A percentile compares a stretch with the other conserved stretches of the same genome.
phyloP scores from a whole-genome alignment of 2,113 vertebrate species.

The Ceratotherium simum region DNA sequence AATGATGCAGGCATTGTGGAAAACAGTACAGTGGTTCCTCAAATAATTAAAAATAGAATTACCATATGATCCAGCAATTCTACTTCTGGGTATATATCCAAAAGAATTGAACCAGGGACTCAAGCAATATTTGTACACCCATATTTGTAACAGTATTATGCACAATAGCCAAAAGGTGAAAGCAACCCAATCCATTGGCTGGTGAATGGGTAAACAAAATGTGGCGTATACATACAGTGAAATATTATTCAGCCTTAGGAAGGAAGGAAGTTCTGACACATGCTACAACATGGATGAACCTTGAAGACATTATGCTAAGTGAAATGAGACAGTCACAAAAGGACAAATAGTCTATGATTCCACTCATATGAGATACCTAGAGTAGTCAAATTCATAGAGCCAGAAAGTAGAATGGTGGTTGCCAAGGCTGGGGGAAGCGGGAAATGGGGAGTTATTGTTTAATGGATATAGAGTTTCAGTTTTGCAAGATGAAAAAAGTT shows the following conservation, averaged over 20 bases:
- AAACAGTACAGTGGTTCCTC: neutral
- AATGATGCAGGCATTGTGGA: neutral
- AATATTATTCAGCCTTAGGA: neutral
- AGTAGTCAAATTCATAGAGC: neutral
- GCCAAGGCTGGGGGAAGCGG: neutral
- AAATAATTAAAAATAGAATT: neutral
- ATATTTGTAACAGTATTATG: neutral
- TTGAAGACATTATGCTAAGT: neutral
- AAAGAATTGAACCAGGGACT: neutral
- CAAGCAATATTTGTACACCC: neutral
- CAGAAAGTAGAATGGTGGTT: neutral
- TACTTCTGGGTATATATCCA: neutral
- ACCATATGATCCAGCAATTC: neutral
- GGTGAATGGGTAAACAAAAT: neutral
- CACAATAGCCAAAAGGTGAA: neutral
- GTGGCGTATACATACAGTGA: neutral
- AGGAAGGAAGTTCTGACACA: neutral
- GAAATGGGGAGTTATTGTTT: neutral
- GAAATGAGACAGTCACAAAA: neutral
- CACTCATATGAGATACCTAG: neutral
- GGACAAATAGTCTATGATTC: neutral
- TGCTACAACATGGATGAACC: neutral
- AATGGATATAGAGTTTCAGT: neutral
- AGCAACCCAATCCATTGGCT: neutral
- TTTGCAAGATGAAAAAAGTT: constrained; percentile 4